Base-by-base conservation (phyloP, 1,140 invertebrate species). In the Drosophila busckii region DNA sequence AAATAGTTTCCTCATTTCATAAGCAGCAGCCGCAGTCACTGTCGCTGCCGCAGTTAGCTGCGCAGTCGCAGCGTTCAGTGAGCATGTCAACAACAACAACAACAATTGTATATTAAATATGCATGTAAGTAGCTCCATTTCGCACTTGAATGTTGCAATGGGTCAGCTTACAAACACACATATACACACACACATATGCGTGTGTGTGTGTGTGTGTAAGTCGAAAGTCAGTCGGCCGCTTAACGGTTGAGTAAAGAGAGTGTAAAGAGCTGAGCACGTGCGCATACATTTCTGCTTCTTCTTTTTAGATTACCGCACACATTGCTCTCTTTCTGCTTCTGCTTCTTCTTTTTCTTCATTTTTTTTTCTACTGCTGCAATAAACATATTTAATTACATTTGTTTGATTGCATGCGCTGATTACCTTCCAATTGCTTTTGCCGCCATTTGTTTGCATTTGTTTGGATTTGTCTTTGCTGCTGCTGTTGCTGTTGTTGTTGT, bases 401-500 rank as follows among this genome's bases (percentile, higher is more conserved):
- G n/a, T 49, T 31, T 19, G 10, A 25, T 8, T 35, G 19, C 5
- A 13, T 40, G 25, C n/a, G 41, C 20, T 44, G 15, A 16, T 69
- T 58, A 82, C 70, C 69, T 86, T 86, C 84, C 84, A 86, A 68
- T 84, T 86, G 50, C 67, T 44, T 49, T 80, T 80, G 25, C 70
- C 67, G 8, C 70, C 67, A 61, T 78, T 76, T 60, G 70, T 35
- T 55, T 69, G 70, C 53, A 75, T 70, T 26, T 48, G 38, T 32
- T 82, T 78, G 31, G 46, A 61, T 67, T 78, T 78, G 58, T 80
- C 50, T 48, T 55, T 61, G 34, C 29, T 55, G 41, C 32, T 48
- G 34, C 25, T 19, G 16, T 60, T 60, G 4, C 40, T 49, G 46
- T 60, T 64, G 25, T 42, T 68, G 34, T 66, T 52, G 52, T 66